A percentile compares a stretch with the other conserved stretches of the same genome.
These are phyloP conservation scores for Pimpla rufipes DNA, from an alignment of 2,888 invertebrate species.

Conservation along the genomic window DNA sequence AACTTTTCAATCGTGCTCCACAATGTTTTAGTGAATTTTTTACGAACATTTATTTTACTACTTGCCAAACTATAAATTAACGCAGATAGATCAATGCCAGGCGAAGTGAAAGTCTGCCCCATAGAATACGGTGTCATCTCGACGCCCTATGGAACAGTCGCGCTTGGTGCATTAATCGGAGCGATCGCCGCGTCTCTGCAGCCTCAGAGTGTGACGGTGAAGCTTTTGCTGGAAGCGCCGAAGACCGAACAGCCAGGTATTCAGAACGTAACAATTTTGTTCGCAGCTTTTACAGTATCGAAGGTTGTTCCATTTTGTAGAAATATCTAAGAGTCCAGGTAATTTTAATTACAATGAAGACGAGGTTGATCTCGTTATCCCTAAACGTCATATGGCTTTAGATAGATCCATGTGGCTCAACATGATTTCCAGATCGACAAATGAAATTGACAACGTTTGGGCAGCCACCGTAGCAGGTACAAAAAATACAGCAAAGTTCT, in stretches of 20 bases:
- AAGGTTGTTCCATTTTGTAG: slow-evolving; percentile 33
- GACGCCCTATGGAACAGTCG: slow-evolving; percentile 88
- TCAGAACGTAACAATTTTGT: background rate
- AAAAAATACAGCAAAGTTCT: background rate
- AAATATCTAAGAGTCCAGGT: slow-evolving; percentile 13
- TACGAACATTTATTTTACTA: background rate
- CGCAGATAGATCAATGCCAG: slow-evolving; percentile 70
- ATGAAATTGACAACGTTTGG: slow-evolving; percentile 87
- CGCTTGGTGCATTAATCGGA: slow-evolving; percentile 88
- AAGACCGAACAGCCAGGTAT: slow-evolving; percentile 38
- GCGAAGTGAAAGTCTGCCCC: slow-evolving; percentile 87
- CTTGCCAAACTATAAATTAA: background rate
- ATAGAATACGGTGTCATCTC: slow-evolving; percentile 89
- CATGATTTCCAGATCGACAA: slow-evolving; percentile 71
- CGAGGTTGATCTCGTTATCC: slow-evolving; percentile 75
- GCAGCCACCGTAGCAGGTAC: slow-evolving; percentile 88
- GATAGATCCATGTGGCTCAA: slow-evolving; percentile 76
- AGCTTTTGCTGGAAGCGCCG: slow-evolving; percentile 65
- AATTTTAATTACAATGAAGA: slow-evolving; percentile 70
- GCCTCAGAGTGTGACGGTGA: slow-evolving; percentile 86
- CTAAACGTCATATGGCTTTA: slow-evolving; percentile 72
- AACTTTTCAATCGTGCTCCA: no score
- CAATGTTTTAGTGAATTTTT: no score
- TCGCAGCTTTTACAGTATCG: background rate
- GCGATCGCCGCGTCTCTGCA: slow-evolving; percentile 89